phyloP scores from a whole-genome alignment of 2,797 vertebrate genomes.

The Chromis chromis region DNA sequence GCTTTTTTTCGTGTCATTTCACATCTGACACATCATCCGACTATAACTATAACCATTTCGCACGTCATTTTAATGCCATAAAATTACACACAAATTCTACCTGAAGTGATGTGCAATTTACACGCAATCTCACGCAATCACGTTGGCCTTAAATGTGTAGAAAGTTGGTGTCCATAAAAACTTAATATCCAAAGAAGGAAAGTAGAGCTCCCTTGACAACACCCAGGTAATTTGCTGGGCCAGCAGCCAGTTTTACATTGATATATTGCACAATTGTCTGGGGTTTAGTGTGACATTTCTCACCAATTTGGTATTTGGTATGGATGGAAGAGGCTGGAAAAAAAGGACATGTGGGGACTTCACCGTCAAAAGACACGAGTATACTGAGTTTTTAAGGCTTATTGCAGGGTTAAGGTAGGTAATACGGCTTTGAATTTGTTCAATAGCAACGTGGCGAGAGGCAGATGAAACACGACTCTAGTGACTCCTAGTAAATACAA shows the following conservation, averaged over 20 bases:
- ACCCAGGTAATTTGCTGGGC: too few species aligned
- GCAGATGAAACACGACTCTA: background rate
- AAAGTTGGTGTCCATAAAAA: too few species aligned
- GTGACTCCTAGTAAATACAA: background rate
- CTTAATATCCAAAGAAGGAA: too few species aligned
- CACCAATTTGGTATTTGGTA: background rate
- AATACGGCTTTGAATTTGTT: background rate
- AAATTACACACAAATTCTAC: too few species aligned
- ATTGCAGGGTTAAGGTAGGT: background rate
- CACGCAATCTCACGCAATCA: too few species aligned
- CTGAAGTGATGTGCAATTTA: too few species aligned
- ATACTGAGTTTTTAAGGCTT: background rate
- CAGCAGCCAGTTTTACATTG: background rate
- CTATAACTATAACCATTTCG: too few species aligned
- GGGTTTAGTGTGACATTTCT: conserved; percentile 12
- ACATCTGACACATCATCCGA: too few species aligned
- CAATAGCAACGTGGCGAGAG: too few species aligned
- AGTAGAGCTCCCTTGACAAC: too few species aligned
- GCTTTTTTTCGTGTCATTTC: too few species aligned
- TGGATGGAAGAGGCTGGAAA: background rate
- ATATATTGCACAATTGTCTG: conserved; percentile 8
- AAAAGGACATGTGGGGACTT: background rate
- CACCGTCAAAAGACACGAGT: background rate
- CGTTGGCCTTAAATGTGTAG: background rate
- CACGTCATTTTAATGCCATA: too few species aligned